phyloP scores from a whole-genome alignment of 2,797 vertebrate genomes.

The Pteronotus mesoamericanus region DNA sequence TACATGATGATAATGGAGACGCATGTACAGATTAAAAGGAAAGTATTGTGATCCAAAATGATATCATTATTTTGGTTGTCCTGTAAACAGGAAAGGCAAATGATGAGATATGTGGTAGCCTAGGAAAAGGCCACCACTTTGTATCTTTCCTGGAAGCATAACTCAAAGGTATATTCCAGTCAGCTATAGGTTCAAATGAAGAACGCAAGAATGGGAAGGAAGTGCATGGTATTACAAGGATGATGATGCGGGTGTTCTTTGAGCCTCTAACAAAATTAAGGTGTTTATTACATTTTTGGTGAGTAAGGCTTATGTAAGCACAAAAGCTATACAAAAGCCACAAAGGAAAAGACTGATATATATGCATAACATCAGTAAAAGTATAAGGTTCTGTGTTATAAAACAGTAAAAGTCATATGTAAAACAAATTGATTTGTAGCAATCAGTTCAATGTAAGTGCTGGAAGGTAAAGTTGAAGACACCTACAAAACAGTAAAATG shows the following conservation, averaged over 20 bases:
- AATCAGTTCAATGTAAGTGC: background rate
- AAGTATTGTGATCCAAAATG: background rate
- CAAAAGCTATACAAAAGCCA: background rate
- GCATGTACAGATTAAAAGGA: background rate
- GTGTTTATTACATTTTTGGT: background rate
- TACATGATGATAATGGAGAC: background rate
- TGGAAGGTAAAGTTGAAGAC: conserved; percentile 7
- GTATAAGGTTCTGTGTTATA: background rate
- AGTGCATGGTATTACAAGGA: background rate
- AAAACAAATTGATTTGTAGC: background rate
- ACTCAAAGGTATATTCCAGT: background rate
- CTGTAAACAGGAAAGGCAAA: background rate
- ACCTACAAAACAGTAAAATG: background rate
- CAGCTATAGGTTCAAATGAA: background rate
- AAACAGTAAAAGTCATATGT: conserved; percentile 6
- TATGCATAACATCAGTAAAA: background rate
- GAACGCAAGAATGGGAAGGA: background rate
- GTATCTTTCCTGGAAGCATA: background rate
- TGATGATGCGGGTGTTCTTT: background rate
- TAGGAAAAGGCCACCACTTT: background rate
- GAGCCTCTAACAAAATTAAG: background rate
- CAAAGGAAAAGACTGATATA: background rate
- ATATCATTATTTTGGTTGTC: background rate
- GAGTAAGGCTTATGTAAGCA: background rate
- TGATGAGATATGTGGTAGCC: background rate